Percentiles rank a stretch among this genome's conserved stretches.
Evolutionary conservation across 2,888 invertebrate genomes (phyloP).

Genomic region (Mayetiola destructor): DNA sequence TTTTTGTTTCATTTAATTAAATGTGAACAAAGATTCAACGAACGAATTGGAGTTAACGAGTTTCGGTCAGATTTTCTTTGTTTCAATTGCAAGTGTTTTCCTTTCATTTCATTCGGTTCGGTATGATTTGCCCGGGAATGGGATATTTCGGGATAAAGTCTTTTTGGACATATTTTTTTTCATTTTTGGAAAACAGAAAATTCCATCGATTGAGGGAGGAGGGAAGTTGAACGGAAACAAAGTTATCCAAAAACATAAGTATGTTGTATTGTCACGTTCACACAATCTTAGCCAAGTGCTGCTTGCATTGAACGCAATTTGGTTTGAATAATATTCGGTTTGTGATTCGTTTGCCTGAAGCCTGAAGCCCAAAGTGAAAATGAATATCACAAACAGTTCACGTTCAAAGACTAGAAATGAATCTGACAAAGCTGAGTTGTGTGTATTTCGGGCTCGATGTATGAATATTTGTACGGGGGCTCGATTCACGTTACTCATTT

Average conservation of each 20-base stretch:
- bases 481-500: not conserved
- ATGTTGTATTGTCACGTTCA: slow-evolving; percentile 1
- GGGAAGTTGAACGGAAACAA: not conserved
- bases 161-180: too few species aligned
- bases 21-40: not conserved
- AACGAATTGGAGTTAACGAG: not conserved
- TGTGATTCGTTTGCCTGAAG: not conserved
- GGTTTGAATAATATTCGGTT: not conserved
- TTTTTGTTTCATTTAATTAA: not conserved
- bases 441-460: too few species aligned
- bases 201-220: not conserved
- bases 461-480: too few species aligned
- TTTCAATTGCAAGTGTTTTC: not conserved
- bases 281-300: slow-evolving; percentile 10
- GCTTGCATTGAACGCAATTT: slow-evolving; percentile 2
- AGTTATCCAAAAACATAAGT: not conserved
- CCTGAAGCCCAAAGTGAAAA: not conserved
- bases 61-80: not conserved
- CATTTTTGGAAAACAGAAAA: not conserved
- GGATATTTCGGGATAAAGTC: not conserved
- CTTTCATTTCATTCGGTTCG: not conserved
- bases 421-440: slow-evolving; percentile 10
- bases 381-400: not conserved
- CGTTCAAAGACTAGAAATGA: too few species aligned
- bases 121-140: too few species aligned